These are phyloP conservation scores for Pterostichus niger DNA, from an alignment of 2,888 invertebrate genomes.

Conservation along the genomic window DNA sequence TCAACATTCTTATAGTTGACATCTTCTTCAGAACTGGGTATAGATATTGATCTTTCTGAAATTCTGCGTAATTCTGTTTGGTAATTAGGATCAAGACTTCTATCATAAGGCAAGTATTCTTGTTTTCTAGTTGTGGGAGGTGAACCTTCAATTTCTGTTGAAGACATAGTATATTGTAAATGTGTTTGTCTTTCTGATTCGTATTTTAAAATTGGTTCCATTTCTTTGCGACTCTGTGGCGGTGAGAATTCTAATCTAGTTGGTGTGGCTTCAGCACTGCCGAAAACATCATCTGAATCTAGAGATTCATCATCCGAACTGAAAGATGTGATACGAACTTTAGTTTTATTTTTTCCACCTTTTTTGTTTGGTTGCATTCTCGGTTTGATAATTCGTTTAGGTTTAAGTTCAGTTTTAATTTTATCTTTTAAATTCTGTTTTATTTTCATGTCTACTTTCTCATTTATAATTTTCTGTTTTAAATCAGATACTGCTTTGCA, in stretches of 20 bases:
- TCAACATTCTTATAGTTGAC: slow-evolving; percentile 81
- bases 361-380: slow-evolving; percentile 81
- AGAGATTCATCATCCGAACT: slow-evolving; percentile 88
- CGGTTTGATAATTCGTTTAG: slow-evolving; percentile 82
- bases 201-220: slow-evolving; percentile 86
- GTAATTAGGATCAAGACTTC: slow-evolving; percentile 82
- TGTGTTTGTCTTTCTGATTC: slow-evolving; percentile 86
- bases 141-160: slow-evolving; percentile 88
- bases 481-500: slow-evolving; percentile 69
- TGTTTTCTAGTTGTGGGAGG: slow-evolving; percentile 86
- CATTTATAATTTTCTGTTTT: slow-evolving; percentile 69
- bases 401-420: slow-evolving; percentile 82
- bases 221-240: slow-evolving; percentile 87
- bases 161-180: slow-evolving; percentile 82
- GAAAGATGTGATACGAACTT: slow-evolving; percentile 87
- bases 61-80: slow-evolving; percentile 85
- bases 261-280: slow-evolving; percentile 87
- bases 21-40: slow-evolving; percentile 88
- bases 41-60: slow-evolving; percentile 87
- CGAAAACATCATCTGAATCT: slow-evolving; percentile 88
- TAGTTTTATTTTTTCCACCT: slow-evolving; percentile 82
- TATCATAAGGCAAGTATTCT: slow-evolving; percentile 81
- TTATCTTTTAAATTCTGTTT: slow-evolving; percentile 74
- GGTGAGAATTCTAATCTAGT: slow-evolving; percentile 86
- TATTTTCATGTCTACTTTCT: slow-evolving; percentile 69